Base-by-base conservation (phyloP, 2,113 vertebrate species). In the Otus sunia region DNA sequence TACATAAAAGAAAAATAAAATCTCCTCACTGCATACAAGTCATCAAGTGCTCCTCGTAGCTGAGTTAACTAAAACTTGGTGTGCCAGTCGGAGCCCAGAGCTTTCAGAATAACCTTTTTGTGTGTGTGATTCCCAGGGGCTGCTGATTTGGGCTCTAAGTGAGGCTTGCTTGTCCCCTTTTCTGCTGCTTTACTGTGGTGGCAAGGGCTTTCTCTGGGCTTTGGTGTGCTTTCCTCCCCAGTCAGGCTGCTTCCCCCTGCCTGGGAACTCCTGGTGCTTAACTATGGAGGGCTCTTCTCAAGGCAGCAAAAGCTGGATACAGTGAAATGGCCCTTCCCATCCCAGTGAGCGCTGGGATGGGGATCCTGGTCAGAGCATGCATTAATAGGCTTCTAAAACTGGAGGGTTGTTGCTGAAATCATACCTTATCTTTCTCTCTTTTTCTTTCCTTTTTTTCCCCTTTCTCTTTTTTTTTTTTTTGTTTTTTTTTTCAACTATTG, bases 381-480 rank as follows among this genome's bases (percentile, higher is more conserved):
- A 14, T 88, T 56, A 66, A 30, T 16, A 90, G 74, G 63, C 91
- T 93, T 90, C 85, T 92, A 32, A 36, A 88, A 76, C 43, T 47
- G 47, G 59, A 79, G 49, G 37, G 92, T 83, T 64, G 37, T 94
- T 95, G 56, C 86, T 91, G 80, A 85, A 97, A 90, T 96, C 95
- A 25, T 88, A 81, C 96, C 94, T 97, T 97, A 91, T 96, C 94
- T 98, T 94, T 98, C 92, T 98, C 95, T 98, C 88, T 97, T 93
- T 97, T 81, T 97, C 78, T 93, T 94, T 50, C 82, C 52, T 93
- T 86, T 86, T 94, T 76, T 30, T 10, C 17, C 63, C 22, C 25
- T 86, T 41, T 95, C 27, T 96, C 49, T 87, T 36, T 92, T 85
- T 32, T 59, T 82, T 62, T 78, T 68, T 47, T 66, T 69, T 55